Evolutionary conservation across 2,797 vertebrate genomes (phyloP).

Genomic region (Lepilemur septentrionalis): DNA sequence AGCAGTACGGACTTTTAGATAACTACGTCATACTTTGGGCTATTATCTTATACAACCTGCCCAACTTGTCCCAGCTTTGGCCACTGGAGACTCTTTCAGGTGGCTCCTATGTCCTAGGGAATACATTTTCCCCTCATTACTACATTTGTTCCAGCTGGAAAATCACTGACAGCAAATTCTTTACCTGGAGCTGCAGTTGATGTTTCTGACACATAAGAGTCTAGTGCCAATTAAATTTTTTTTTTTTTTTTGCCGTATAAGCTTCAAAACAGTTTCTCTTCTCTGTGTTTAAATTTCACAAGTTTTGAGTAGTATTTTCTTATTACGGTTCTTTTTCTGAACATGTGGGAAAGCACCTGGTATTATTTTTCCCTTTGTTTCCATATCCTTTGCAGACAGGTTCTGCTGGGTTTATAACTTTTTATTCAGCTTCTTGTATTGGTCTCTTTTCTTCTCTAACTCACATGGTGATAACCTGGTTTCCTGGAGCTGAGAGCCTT

Average conservation of each 20-base stretch:
- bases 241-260: neutral
- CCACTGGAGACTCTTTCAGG: neutral
- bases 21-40: neutral
- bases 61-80: neutral
- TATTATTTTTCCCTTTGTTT: neutral
- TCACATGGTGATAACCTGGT: neutral
- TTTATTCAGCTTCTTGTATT: neutral
- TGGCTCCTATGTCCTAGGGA: neutral
- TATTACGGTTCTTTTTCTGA: neutral
- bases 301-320: neutral
- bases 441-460: neutral
- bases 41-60: neutral
- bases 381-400: neutral
- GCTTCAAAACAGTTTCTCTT: neutral
- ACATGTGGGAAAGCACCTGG: neutral
- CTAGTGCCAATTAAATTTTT: neutral
- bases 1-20: neutral
- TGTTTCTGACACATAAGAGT: neutral
- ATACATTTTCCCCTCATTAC: neutral
- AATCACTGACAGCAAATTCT: neutral
- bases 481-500: neutral
- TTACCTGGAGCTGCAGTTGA: neutral
- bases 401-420: neutral
- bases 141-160: neutral
- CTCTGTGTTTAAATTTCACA: neutral